A percentile compares a stretch with the other conserved stretches of the same genome.
Evolutionary conservation across 2,888 invertebrate genomes (phyloP).

Genomic region (Lepidocyrtoides sp.): DNA sequence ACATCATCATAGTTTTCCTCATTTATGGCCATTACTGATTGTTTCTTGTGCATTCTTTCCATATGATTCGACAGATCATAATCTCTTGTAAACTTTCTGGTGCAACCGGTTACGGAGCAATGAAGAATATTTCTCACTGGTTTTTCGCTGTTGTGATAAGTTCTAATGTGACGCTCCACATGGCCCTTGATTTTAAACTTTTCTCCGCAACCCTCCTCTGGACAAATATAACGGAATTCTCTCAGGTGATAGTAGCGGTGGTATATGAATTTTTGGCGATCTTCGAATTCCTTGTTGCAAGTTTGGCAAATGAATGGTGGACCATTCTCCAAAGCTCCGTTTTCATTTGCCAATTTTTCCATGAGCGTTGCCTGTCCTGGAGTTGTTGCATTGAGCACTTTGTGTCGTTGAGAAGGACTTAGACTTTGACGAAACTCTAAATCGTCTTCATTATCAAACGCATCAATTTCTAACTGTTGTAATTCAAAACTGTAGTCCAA

Average conservation of each 20-base stretch:
- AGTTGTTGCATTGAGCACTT: background rate
- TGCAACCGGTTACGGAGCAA: slow-evolving; percentile 59
- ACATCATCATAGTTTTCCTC: background rate
- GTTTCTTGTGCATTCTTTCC: slow-evolving; percentile 41
- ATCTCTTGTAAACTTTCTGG: slow-evolving; percentile 73
- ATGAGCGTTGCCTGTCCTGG: background rate
- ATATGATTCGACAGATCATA: slow-evolving; percentile 75
- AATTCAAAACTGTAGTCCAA: slow-evolving; percentile 68
- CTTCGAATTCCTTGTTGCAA: slow-evolving; percentile 54
- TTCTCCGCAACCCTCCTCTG: slow-evolving; percentile 64
- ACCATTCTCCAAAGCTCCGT: slow-evolving; percentile 9
- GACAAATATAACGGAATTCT: slow-evolving; percentile 64
- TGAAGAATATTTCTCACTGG: slow-evolving; percentile 57
- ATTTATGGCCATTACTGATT: background rate
- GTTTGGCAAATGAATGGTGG: slow-evolving; percentile 58
- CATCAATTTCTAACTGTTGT: slow-evolving; percentile 72
- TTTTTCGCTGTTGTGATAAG: slow-evolving; percentile 67
- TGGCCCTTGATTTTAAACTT: slow-evolving; percentile 78
- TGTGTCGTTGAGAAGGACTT: background rate
- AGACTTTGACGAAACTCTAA: background rate
- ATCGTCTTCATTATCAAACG: slow-evolving; percentile 58
- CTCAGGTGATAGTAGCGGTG: slow-evolving; percentile 75
- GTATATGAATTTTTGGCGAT: slow-evolving; percentile 72
- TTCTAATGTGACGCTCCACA: slow-evolving; percentile 72
- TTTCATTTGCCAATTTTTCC: slow-evolving; percentile 37